phyloP scores from a whole-genome alignment of 2,797 vertebrate species.

The Aulostomus chinensis region DNA sequence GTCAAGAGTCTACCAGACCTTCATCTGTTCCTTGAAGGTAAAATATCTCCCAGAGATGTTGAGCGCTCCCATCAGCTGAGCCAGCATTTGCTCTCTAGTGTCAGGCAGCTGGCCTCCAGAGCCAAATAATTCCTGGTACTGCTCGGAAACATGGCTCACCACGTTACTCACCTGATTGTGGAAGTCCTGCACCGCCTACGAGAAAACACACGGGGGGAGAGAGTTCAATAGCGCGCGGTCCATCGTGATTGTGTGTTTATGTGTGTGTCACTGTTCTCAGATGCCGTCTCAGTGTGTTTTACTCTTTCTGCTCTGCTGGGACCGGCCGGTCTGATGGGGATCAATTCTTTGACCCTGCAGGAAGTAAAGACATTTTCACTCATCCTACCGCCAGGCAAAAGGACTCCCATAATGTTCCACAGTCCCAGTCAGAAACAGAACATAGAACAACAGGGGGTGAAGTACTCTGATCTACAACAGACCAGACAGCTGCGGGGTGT shows the following conservation, averaged over 20 bases:
- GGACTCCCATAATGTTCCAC: background rate
- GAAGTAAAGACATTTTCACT: constrained; percentile 4
- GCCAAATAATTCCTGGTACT: constrained; percentile 85
- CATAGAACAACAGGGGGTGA: too few relatives aligned
- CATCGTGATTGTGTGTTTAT: background rate
- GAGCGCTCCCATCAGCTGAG: constrained; percentile 85
- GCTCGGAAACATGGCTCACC: constrained; percentile 80
- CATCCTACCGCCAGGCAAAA: background rate
- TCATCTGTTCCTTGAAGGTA: constrained; percentile 92
- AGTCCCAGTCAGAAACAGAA: too few relatives aligned
- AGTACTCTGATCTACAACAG: too few relatives aligned
- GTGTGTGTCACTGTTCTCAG: too few relatives aligned
- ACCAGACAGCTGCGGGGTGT: too few relatives aligned
- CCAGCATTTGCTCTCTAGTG: constrained; percentile 82
- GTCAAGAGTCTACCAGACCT: constrained; percentile 75
- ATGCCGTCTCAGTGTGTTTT: too few relatives aligned
- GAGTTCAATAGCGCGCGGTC: background rate
- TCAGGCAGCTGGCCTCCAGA: constrained; percentile 48
- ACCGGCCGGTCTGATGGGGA: constrained; percentile 72
- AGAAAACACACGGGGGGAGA: constrained; percentile 35
- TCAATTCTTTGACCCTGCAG: constrained; percentile 85
- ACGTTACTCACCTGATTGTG: constrained; percentile 81
- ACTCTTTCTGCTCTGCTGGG: constrained; percentile 86
- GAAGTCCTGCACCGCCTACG: constrained; percentile 88
- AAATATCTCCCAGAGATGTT: constrained; percentile 91